Conservation (phyloP, 92 coral and sea anemone genomes). For the Montipora capitata region DNA sequence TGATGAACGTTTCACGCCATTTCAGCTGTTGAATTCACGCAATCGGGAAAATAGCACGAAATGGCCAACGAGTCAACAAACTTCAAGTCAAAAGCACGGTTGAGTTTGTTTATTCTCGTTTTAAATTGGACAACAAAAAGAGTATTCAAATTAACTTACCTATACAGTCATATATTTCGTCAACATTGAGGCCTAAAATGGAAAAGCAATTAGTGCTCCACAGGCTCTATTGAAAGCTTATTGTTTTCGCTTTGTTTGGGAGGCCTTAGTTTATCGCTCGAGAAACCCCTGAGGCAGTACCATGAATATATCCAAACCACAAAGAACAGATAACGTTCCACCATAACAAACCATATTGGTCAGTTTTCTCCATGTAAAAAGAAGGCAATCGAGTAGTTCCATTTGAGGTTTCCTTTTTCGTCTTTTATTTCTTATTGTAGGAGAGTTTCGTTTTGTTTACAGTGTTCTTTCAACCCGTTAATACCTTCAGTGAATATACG, state of each 20-base stretch:
- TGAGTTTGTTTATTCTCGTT: constrained; percentile 50
- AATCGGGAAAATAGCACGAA: constrained; percentile 35
- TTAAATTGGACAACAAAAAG: constrained; percentile 66
- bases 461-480: constrained; percentile 42
- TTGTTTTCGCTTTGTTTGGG: constrained; percentile 66
- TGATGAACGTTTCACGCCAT: constrained; percentile 29
- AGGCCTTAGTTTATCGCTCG: constrained; percentile 33
- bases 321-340: constrained; percentile 12
- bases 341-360: constrained; percentile 38
- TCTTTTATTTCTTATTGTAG: background rate
- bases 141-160: constrained; percentile 72
- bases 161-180: constrained; percentile 65
- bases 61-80: constrained; percentile 2
- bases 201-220: constrained; percentile 71
- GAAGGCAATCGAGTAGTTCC: background rate
- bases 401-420: constrained; percentile 7
- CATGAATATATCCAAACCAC: constrained; percentile 12
- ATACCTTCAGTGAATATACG: constrained; percentile 53
- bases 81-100: constrained; percentile 8
- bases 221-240: constrained; percentile 70
- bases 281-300: constrained; percentile 49
- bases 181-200: constrained; percentile 73
- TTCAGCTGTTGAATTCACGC: constrained; percentile 59
- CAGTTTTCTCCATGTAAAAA: constrained; percentile 3
- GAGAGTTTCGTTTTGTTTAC: background rate